Evolutionary conservation across 2,113 vertebrate species (phyloP).

Genomic region (Poecilia latipinna): DNA sequence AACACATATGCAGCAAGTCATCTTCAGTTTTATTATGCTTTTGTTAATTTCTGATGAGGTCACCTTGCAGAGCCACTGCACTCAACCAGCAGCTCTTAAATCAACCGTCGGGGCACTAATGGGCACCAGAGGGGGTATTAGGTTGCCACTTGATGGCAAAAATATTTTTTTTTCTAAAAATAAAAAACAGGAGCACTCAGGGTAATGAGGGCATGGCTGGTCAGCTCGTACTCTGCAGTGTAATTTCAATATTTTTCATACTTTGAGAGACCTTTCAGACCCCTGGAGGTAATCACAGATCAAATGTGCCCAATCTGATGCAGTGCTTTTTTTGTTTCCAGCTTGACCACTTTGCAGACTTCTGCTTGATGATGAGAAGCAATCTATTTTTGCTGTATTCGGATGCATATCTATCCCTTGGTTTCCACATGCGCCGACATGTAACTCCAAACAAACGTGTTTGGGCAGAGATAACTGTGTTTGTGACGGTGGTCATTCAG

Average conservation of each 20-base stretch:
- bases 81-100: conserved; percentile 8
- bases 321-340: conserved; percentile 5
- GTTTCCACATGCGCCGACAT: conserved; percentile 10
- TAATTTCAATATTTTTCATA: conserved; percentile 53
- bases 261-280: conserved; percentile 9
- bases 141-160: conserved; percentile 33
- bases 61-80: conserved; percentile 7
- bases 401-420: conserved; percentile 32
- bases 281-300: conserved; percentile 46
- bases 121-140: conserved; percentile 16
- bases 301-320: conserved; percentile 13
- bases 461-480: conserved; percentile 50
- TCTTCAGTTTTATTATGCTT: not conserved
- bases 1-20: too few species aligned
- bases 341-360: conserved; percentile 25
- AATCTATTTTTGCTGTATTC: not conserved
- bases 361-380: conserved; percentile 37
- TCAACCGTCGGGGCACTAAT: conserved; percentile 14
- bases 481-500: conserved; percentile 41
- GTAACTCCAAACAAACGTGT: conserved; percentile 39
- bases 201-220: conserved; percentile 18
- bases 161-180: conserved; percentile 31
- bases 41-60: conserved; percentile 1
- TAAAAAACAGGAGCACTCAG: conserved; percentile 30
- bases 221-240: conserved; percentile 37